These are phyloP conservation scores for Microtus pennsylvanicus DNA, from an alignment of 2,113 vertebrate species.

Conservation along the genomic window DNA sequence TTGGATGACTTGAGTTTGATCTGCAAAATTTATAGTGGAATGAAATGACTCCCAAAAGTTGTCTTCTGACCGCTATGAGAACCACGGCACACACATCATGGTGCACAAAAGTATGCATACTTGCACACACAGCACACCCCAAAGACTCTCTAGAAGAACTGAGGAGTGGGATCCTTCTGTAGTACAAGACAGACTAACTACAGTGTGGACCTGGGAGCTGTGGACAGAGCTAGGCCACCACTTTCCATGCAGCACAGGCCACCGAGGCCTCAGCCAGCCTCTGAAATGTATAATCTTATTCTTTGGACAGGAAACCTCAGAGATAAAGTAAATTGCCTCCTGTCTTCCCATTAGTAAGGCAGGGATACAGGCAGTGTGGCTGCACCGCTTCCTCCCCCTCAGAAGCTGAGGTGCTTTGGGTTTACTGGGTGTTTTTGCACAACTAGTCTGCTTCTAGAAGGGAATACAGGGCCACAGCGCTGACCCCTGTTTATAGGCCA, in stretches of 20 bases:
- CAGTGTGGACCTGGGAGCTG: not conserved
- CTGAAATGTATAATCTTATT: not conserved
- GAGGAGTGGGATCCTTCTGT: not conserved
- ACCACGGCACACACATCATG: not conserved
- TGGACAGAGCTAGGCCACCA: not conserved
- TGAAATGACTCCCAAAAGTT: not conserved
- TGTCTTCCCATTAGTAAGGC: not conserved
- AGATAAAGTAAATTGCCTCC: not conserved
- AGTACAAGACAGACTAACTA: not conserved
- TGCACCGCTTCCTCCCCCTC: not conserved
- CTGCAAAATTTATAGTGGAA: not conserved
- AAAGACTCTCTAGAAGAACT: not conserved
- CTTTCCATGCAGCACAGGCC: not conserved
- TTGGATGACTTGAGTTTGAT: not conserved
- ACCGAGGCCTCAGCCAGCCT: not conserved
- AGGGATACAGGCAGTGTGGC: not conserved
- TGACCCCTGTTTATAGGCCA: not conserved
- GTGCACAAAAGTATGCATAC: not conserved
- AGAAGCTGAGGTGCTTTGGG: not conserved
- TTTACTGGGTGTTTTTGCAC: too few relatives aligned
- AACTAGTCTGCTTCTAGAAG: not conserved
- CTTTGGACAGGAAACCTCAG: not conserved
- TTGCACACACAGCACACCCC: not conserved
- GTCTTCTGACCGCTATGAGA: not conserved
- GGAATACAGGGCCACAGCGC: not conserved